Evolutionary conservation across 2,888 invertebrate species (phyloP), one percentile per base, ranked within the genome.

Genomic region (Scaptomyza parva): DNA sequence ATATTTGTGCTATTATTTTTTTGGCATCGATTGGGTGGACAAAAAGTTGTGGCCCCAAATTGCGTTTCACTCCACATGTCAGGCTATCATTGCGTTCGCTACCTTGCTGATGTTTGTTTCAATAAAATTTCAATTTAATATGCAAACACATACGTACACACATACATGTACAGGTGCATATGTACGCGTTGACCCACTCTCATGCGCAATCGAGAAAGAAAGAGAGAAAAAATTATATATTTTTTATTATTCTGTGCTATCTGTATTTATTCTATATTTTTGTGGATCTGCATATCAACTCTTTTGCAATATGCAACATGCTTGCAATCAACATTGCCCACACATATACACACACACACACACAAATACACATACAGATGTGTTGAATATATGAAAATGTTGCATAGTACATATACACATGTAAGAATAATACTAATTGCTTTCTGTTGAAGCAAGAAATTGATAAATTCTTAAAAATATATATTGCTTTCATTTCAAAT

Each of bases 81-180:
- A 59, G 63, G 26, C 37, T 70, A 61, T 76, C 62, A 72, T 66
- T 72, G 20, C 58, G 47, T 20, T 63, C 58, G 47, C 24, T 63
- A 53, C 66, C 50, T 48, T 69, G 20, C 43, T 51, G 54, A 44
- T 67, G 64, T 71, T 77, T 77, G 66, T 69, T 71, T 55, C 78
- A 76, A 74, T 76, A 78, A 73, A 79, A 76, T 70, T 78, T 76
- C 80, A 79, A 76, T 78, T 78, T 74, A 52, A 68, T 54, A 76
- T 80, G 50, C 57, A 58, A 40, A 47, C 61, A 44, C 50, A 40
- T 33, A 33, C 57, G 55, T 45, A 48, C 60, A 40, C n/a, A 33
- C 6, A 33, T 33, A 5, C 33, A n/a, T 5, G n/a, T n/a, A n/a
- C n/a, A n/a, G n/a, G n/a, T n/a, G n/a, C n/a, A n/a, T 33, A 28